Evolutionary conservation across 2,113 vertebrate genomes (phyloP).

Genomic region (Eudyptes chrysolophus): DNA sequence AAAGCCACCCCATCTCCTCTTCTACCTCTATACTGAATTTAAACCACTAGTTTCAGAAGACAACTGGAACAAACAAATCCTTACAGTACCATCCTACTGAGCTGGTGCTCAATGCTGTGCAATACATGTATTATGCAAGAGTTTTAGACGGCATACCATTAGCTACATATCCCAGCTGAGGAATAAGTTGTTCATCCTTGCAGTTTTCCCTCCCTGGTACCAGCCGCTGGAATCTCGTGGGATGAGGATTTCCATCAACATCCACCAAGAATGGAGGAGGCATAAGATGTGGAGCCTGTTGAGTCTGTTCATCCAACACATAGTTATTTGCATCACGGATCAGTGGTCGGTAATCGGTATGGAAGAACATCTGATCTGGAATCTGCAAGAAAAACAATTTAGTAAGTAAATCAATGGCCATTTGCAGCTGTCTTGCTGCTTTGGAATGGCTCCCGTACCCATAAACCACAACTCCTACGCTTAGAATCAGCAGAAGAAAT

Average conservation of each 20-base stretch:
- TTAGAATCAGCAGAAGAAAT: not conserved
- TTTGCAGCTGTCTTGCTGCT: constrained; percentile 16
- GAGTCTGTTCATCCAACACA: constrained; percentile 98
- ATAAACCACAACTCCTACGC: not conserved
- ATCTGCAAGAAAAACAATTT: constrained; percentile 76
- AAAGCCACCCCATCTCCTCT: not conserved
- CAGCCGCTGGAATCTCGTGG: constrained; percentile 88
- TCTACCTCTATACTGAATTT: not conserved
- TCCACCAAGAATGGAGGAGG: constrained; percentile 97
- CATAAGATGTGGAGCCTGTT: constrained; percentile 99
- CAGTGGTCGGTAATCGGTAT: constrained; percentile 97
- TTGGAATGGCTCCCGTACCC: not conserved
- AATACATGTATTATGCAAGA: not conserved
- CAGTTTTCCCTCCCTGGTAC: constrained; percentile 97
- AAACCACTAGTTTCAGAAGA: not conserved
- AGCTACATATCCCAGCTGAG: constrained; percentile 95
- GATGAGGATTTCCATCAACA: constrained; percentile 96
- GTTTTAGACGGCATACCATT: constrained; percentile 81
- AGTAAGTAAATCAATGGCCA: not conserved
- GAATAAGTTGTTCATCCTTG: constrained; percentile 96
- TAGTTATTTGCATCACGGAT: constrained; percentile 97
- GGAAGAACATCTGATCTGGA: constrained; percentile 99
- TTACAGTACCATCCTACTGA: not conserved
- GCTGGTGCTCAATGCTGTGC: not conserved
- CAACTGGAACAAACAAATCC: not conserved